Percentiles rank a stretch among this genome's conserved stretches.
phyloP scores from a whole-genome alignment of 2,888 invertebrate genomes.

The Lasius platythorax region DNA sequence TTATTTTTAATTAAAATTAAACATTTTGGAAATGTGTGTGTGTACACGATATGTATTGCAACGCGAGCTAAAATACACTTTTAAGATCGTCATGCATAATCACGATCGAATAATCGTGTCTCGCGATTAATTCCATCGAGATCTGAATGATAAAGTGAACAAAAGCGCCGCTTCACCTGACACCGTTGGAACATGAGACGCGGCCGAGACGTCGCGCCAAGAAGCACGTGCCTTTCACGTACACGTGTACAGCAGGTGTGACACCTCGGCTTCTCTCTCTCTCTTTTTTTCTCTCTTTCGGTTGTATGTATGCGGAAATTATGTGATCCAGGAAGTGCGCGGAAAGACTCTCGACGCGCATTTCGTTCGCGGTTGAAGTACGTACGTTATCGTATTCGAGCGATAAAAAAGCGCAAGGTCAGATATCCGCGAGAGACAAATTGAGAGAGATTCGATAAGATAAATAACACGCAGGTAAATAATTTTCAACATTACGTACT shows the following conservation, averaged over 20 bases:
- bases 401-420: constrained; percentile 42
- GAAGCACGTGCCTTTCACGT: constrained; percentile 70
- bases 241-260: constrained; percentile 70
- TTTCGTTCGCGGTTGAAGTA: constrained; percentile 5
- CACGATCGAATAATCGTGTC: constrained; percentile 51
- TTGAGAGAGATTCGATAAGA: constrained; percentile 32
- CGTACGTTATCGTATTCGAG: neutral
- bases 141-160: constrained; percentile 69
- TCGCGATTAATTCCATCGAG: constrained; percentile 62
- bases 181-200: constrained; percentile 48
- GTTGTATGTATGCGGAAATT: constrained; percentile 38
- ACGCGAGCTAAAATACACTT: neutral
- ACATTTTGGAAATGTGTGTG: neutral
- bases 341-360: neutral
- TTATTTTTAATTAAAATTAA: neutral
- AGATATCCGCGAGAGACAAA: constrained; percentile 23
- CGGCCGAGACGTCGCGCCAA: constrained; percentile 50
- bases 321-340: constrained; percentile 30
- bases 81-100: neutral
- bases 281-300: constrained; percentile 6
- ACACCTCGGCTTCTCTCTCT: constrained; percentile 42
- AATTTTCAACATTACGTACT: neutral
- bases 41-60: neutral
- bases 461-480: constrained; percentile 15
- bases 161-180: constrained; percentile 53